Evolutionary conservation across 2,113 vertebrate species (phyloP).

Genomic region (Zapus hudsonius): DNA sequence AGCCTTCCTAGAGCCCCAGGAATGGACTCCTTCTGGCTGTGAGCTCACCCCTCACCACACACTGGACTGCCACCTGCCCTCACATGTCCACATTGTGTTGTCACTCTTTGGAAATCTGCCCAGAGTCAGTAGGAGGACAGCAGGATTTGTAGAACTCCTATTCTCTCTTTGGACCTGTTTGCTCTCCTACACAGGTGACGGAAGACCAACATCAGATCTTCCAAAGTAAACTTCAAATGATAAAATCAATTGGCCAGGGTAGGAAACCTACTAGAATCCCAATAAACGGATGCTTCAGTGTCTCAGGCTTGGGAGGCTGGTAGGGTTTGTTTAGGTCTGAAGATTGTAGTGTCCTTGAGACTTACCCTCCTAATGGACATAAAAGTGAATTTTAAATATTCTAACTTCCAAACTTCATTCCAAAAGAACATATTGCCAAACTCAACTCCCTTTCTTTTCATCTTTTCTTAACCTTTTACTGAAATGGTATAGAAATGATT

Average conservation of each 20-base stretch:
- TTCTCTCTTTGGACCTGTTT: neutral
- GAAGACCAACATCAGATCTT: constrained; percentile 3
- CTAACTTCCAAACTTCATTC: neutral
- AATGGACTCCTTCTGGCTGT: neutral
- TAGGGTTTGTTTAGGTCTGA: neutral
- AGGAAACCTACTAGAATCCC: neutral
- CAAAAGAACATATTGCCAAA: neutral
- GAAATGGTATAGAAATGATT: neutral
- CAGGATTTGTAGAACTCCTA: neutral
- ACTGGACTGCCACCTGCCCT: no score
- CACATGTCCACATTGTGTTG: neutral
- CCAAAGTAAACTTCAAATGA: neutral
- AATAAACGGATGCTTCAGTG: neutral
- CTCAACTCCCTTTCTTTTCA: neutral
- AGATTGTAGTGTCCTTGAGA: neutral
- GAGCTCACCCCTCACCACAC: neutral
- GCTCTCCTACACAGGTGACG: neutral
- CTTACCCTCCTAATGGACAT: neutral
- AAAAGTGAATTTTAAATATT: neutral
- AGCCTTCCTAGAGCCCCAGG: neutral
- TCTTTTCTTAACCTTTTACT: neutral
- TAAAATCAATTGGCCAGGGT: neutral
- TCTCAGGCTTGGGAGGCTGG: neutral
- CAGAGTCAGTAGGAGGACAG: neutral
- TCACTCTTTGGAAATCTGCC: neutral